Conservation (phyloP, 92 coral and sea anemone genomes). For the Isaurus tuberculatus region DNA sequence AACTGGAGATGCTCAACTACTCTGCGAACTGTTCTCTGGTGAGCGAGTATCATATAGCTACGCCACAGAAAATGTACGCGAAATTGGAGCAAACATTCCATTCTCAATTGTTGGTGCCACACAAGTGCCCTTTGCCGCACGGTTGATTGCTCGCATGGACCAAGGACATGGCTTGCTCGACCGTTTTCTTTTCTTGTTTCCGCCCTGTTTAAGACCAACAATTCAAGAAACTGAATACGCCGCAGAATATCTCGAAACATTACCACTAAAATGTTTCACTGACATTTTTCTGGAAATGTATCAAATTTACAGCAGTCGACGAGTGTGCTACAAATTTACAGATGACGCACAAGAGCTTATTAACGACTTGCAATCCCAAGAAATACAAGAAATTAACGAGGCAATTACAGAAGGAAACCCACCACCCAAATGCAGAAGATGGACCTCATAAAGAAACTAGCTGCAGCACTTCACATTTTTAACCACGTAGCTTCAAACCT, state of each 20-base stretch:
- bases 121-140: constrained; percentile 60
- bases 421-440: constrained; percentile 57
- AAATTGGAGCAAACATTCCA: constrained; percentile 54
- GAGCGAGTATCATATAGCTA: constrained; percentile 62
- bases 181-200: constrained; percentile 57
- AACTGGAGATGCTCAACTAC: constrained; percentile 64
- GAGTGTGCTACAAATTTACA: constrained; percentile 48
- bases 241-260: constrained; percentile 28
- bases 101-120: constrained; percentile 57
- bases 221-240: constrained; percentile 56
- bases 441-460: constrained; percentile 59
- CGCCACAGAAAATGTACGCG: constrained; percentile 53
- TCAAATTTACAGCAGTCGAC: constrained; percentile 25
- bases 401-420: constrained; percentile 69
- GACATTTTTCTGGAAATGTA: constrained; percentile 68
- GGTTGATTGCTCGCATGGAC: constrained; percentile 59
- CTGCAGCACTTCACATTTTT: constrained; percentile 60
- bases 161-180: constrained; percentile 70
- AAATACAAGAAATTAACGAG: constrained; percentile 57
- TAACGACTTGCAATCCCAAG: constrained; percentile 28
- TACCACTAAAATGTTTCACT: constrained; percentile 50
- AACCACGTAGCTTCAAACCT: constrained; percentile 49
- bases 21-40: constrained; percentile 68
- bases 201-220: constrained; percentile 60
- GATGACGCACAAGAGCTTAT: constrained; percentile 50